A percentile compares a stretch with the other conserved stretches of the same genome.
Conservation (phyloP, 2,888 invertebrate genomes). For the Drosophila emarginata region DNA sequence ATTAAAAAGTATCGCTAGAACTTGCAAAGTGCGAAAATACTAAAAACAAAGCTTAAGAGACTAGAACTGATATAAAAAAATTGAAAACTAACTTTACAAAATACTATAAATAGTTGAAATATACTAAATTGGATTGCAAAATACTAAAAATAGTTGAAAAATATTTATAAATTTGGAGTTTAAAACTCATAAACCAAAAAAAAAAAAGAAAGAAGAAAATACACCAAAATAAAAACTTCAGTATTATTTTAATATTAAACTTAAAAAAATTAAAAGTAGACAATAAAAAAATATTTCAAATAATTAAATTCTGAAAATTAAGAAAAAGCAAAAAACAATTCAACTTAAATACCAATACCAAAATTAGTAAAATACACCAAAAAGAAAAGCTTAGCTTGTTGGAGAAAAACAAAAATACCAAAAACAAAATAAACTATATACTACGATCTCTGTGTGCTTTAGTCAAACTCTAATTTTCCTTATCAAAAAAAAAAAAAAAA, state of each 20-base stretch:
- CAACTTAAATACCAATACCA: conserved; percentile 12
- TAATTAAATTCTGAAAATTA: conserved; percentile 14
- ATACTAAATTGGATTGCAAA: neutral
- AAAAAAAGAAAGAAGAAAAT: neutral
- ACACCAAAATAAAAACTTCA: conserved; percentile 45
- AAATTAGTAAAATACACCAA: conserved; percentile 16
- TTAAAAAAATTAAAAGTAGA: conserved; percentile 19
- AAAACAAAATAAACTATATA: conserved; percentile 42
- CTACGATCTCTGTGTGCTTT: conserved; percentile 47
- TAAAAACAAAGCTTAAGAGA: neutral
- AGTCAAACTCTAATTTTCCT: conserved; percentile 48
- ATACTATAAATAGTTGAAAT: conserved; percentile 4
- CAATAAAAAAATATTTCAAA: conserved; percentile 32
- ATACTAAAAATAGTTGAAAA: conserved; percentile 35
- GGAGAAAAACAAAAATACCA: conserved; percentile 26
- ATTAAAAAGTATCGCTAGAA: neutral
- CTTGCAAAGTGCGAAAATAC: conserved; percentile 1
- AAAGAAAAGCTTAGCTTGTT: conserved; percentile 37
- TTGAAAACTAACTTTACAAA: neutral
- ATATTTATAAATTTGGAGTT: neutral
- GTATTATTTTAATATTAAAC: conserved; percentile 53
- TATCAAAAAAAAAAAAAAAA: conserved; percentile 26
- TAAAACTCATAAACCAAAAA: conserved; percentile 2
- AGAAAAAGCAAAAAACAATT: conserved; percentile 14
- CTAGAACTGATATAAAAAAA: neutral